These are phyloP conservation scores for Entelurus aequoreus DNA, from an alignment of 2,113 vertebrate species.

Conservation along the genomic window DNA sequence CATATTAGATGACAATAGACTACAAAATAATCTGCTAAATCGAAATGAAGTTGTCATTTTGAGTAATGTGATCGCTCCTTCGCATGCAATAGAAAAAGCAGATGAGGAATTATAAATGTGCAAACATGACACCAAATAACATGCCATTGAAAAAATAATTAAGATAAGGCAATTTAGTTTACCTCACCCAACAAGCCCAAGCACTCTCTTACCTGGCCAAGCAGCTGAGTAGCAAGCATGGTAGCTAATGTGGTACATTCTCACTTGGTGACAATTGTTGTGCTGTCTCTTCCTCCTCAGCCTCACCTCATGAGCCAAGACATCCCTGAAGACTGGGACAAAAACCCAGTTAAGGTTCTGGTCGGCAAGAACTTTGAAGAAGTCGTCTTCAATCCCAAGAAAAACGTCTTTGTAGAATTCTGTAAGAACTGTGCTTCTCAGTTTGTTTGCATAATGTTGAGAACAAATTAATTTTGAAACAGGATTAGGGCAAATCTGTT, in stretches of 20 bases:
- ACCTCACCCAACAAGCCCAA: no score
- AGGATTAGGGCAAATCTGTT: not conserved
- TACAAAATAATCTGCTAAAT: no score
- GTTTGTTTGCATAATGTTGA: not conserved
- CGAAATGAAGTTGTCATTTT: no score
- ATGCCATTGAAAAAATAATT: no score
- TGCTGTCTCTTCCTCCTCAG: slow-evolving; percentile 52
- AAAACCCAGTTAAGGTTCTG: slow-evolving; percentile 84
- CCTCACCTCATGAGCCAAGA: slow-evolving; percentile 98
- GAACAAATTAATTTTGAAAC: not conserved
- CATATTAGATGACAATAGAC: no score
- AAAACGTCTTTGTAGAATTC: slow-evolving; percentile 96
- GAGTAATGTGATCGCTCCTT: no score
- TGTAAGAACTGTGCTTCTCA: slow-evolving; percentile 74
- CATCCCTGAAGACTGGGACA: slow-evolving; percentile 93
- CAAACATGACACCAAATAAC: no score
- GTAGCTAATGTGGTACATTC: not conserved
- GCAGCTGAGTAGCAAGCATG: no score
- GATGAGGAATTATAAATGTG: no score
- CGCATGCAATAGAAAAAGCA: no score
- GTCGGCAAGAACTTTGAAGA: slow-evolving; percentile 97
- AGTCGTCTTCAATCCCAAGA: slow-evolving; percentile 81
- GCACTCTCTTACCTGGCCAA: no score
- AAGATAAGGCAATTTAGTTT: no score
- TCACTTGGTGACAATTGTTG: not conserved